phyloP scores from a whole-genome alignment of 2,113 vertebrate species.

The Desmodus rotundus region DNA sequence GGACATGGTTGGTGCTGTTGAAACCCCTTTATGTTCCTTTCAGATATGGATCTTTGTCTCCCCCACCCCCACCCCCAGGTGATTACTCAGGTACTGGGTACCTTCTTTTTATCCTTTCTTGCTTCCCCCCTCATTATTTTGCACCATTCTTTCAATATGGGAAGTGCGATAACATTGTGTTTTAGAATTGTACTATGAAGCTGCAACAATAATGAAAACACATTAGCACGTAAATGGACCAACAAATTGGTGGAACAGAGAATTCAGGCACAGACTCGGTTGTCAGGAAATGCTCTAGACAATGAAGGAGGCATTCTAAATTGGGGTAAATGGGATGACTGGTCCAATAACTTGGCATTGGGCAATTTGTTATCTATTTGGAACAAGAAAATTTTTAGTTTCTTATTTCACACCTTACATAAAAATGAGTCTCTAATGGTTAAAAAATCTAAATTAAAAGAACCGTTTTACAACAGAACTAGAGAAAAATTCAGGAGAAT shows the following conservation, averaged over 20 bases:
- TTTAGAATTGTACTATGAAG: not conserved
- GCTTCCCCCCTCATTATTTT: not conserved
- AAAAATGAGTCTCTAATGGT: not conserved
- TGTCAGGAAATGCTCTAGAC: not conserved
- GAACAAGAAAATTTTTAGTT: not conserved
- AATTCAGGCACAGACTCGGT: not conserved
- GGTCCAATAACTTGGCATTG: not conserved
- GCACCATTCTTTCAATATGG: not conserved
- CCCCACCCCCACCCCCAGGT: not conserved
- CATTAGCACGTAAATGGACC: not conserved
- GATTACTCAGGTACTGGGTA: not conserved
- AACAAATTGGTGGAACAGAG: not conserved
- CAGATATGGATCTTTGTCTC: not conserved
- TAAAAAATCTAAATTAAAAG: not conserved
- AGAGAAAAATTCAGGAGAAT: not conserved
- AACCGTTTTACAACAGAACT: not conserved
- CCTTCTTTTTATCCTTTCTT: not conserved
- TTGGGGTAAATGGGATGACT: not conserved
- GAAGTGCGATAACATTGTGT: not conserved
- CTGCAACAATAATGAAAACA: conserved; percentile 24
- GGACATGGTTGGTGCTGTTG: not conserved
- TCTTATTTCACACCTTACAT: not conserved
- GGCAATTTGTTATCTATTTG: not conserved
- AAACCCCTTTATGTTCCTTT: not conserved
- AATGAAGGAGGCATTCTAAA: not conserved